Percentiles rank a stretch among this genome's conserved stretches.
phyloP scores from a whole-genome alignment of 2,797 vertebrate species.

The Eurystomus glaucurus region DNA sequence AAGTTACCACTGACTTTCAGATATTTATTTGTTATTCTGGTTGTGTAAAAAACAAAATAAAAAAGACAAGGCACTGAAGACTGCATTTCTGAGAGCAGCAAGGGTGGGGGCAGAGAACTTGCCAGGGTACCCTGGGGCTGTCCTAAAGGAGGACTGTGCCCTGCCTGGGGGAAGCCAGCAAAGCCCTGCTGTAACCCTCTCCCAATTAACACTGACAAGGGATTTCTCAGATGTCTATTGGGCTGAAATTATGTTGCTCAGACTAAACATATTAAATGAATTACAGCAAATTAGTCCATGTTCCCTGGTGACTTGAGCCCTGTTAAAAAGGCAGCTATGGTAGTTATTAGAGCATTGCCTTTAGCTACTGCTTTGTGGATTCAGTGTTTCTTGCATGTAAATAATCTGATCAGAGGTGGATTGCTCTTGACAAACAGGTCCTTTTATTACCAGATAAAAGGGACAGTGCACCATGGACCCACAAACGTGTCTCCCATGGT shows the following conservation, averaged over 20 bases:
- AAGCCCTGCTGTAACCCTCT: neutral
- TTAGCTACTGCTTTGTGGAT: slow-evolving; percentile 14
- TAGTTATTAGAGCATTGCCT: neutral
- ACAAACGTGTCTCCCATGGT: neutral
- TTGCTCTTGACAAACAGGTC: neutral
- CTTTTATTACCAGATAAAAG: neutral
- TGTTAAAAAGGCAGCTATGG: slow-evolving; percentile 21
- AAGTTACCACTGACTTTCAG: neutral
- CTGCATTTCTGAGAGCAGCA: neutral
- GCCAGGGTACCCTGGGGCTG: fast-evolving
- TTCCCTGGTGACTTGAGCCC: slow-evolving; percentile 11
- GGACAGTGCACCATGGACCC: neutral
- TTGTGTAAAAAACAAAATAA: neutral
- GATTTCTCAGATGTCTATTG: slow-evolving; percentile 10
- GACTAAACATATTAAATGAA: slow-evolving; percentile 73
- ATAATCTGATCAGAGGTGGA: neutral
- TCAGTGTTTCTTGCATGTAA: neutral
- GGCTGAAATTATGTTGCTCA: slow-evolving; percentile 41
- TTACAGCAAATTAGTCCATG: slow-evolving; percentile 56
- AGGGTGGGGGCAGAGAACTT: neutral
- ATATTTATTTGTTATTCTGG: neutral
- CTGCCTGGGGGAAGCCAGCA: neutral
- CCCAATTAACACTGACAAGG: neutral
- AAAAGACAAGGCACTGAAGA: neutral
- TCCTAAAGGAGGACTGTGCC: neutral